Conservation (phyloP, 1,140 invertebrate species). For the Drosophila lini region DNA sequence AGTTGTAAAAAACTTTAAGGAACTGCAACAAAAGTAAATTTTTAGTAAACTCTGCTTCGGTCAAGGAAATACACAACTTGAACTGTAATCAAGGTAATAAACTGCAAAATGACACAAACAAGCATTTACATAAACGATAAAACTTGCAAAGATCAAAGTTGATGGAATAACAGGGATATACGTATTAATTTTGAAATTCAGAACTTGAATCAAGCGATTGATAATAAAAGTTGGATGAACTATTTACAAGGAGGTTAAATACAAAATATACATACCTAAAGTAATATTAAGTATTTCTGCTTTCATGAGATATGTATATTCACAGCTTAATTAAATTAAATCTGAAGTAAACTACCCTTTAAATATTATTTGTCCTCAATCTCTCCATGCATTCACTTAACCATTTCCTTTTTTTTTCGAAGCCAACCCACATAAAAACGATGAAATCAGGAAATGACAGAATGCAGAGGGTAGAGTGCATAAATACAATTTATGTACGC, state of each 20-base stretch:
- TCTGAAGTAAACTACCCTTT: background rate
- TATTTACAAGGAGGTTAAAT: background rate
- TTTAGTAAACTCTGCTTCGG: slow-evolving; percentile 1
- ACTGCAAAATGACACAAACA: slow-evolving; percentile 41
- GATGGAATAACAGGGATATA: background rate
- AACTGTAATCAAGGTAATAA: slow-evolving; percentile 53
- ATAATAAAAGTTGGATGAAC: background rate
- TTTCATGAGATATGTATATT: too few species aligned
- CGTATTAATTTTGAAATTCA: too few species aligned
- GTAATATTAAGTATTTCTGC: background rate
- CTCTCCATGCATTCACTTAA: background rate
- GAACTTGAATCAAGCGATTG: background rate
- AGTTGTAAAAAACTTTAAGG: slow-evolving; percentile 36
- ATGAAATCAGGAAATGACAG: slow-evolving; percentile 39
- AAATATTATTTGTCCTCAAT: background rate
- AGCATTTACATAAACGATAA: slow-evolving; percentile 27
- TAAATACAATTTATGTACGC: slow-evolving; percentile 53
- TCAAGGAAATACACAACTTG: slow-evolving; percentile 37
- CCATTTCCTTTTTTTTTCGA: background rate
- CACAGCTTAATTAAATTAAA: too few species aligned
- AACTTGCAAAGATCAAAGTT: slow-evolving; percentile 21
- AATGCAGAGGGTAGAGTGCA: slow-evolving; percentile 43
- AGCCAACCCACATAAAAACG: slow-evolving; percentile 6
- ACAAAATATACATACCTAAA: background rate
- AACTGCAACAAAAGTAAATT: slow-evolving; percentile 35